Base-by-base conservation (phyloP, 2,797 vertebrate species). In the Pitangus sulphuratus region DNA sequence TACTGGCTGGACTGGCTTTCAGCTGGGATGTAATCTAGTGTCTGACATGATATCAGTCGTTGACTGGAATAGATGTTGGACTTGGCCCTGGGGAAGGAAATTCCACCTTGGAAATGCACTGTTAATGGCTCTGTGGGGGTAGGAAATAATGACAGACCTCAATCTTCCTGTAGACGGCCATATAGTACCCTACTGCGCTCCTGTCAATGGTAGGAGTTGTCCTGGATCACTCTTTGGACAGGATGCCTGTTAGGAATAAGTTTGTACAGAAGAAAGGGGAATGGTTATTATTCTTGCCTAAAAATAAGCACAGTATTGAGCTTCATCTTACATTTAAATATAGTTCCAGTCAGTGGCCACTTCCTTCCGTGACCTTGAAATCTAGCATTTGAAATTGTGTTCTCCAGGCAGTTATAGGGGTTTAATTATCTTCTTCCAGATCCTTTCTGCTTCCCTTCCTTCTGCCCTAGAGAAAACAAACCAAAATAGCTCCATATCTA, bases 291-390 rank as follows among this genome's bases (percentile, higher is more conserved):
- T 85, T 86, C 35, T 68, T 90, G 44, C 58, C 83, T 93, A 69
- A 95, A 93, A 94, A 70, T 78, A 92, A 90, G 16, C 58, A 60
- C 30, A 48, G 14, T 56, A 26, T 81, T 81, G 80, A 61, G 53
- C 50, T 95, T 51, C 47, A 18, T 48, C 22, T 57, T 69, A 40
- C 51, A 40, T 88, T 83, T 93, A 92, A 93, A 71, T 75, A 37
- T 64, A 64, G 50, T 76, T 51, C 58, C 33, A 68, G 64, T 64
- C 68, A 80, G 50, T 44, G 45, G 53, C 74, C 60, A 26, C 58
- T 93, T 95, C 82, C 79, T 78, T 92, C 65, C 5, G 0, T 53
- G 76, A 51, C 72, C 80, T 80, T 91, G 65, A 89, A 79, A 66
- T 77, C 68, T 31, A 57, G 6, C 61, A 51, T 65, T 89, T 72